Percentiles rank a stretch among this genome's conserved stretches.
phyloP scores from a whole-genome alignment of 2,888 invertebrate genomes.

The Epirrhoe tristata region DNA sequence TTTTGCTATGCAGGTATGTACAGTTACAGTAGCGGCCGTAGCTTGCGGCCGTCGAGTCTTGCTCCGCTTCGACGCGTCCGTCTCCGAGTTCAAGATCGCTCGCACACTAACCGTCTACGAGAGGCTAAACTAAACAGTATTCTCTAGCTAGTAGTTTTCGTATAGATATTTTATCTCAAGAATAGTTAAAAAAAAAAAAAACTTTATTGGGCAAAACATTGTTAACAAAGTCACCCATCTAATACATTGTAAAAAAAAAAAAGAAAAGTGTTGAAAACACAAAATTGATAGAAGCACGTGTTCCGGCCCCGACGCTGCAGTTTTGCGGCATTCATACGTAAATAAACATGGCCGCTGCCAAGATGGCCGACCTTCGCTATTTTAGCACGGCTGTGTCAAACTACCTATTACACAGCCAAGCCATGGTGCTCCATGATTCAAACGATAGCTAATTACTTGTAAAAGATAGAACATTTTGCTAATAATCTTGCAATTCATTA shows the following conservation, averaged over 20 bases:
- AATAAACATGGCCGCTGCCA: conserved; percentile 82
- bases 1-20: too few relatives aligned
- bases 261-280: conserved; percentile 40
- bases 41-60: conserved; percentile 87
- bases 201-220: too few relatives aligned
- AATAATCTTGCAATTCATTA: not conserved
- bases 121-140: too few relatives aligned
- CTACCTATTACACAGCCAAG: conserved; percentile 63
- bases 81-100: conserved; percentile 86
- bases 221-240: too few relatives aligned
- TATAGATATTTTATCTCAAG: too few relatives aligned
- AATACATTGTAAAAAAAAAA: too few relatives aligned
- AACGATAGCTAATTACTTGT: conserved; percentile 24
- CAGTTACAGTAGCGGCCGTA: conserved; percentile 84
- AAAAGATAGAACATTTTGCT: conserved; percentile 4
- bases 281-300: conserved; percentile 74
- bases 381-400: conserved; percentile 71
- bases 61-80: conserved; percentile 85
- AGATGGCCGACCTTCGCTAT: conserved; percentile 83
- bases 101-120: conserved; percentile 90
- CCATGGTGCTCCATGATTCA: conserved; percentile 46
- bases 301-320: conserved; percentile 70
- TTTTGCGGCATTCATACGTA: conserved; percentile 81
- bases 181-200: too few relatives aligned
- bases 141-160: too few relatives aligned